phyloP scores from a whole-genome alignment of 2,797 vertebrate species.

The Characodon lateralis region DNA sequence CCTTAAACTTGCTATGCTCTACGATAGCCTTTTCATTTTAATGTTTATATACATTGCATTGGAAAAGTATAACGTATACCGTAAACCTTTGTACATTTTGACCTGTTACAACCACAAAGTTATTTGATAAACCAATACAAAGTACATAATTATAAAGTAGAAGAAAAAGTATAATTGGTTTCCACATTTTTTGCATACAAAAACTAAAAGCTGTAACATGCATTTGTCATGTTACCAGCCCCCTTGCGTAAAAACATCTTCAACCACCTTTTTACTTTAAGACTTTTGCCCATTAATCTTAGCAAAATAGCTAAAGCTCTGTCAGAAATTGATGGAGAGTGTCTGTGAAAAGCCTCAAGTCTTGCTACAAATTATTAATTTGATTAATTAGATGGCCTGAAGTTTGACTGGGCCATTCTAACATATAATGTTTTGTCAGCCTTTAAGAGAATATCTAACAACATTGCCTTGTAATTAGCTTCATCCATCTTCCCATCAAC shows the following conservation, averaged over 20 bases:
- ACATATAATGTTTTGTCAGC: too few relatives aligned
- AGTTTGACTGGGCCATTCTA: background rate
- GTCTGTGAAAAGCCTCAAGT: background rate
- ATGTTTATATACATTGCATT: background rate
- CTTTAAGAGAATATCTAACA: too few relatives aligned
- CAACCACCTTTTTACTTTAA: background rate
- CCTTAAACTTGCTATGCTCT: constrained; percentile 17
- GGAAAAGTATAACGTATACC: background rate
- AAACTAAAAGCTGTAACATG: background rate
- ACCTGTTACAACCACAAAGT: background rate
- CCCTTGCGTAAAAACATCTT: background rate
- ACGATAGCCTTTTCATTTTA: background rate
- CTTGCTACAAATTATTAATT: background rate
- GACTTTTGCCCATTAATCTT: background rate
- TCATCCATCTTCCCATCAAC: too few relatives aligned
- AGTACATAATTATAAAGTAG: background rate
- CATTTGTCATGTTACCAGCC: background rate
- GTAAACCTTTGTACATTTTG: background rate
- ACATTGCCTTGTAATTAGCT: too few relatives aligned
- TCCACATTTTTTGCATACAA: background rate
- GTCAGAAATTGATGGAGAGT: background rate
- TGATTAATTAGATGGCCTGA: background rate
- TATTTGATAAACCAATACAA: background rate
- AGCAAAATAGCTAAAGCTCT: background rate
- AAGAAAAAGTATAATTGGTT: background rate